Evolutionary conservation across 2,113 vertebrate genomes (phyloP).

Genomic region (Sander lucioperca): DNA sequence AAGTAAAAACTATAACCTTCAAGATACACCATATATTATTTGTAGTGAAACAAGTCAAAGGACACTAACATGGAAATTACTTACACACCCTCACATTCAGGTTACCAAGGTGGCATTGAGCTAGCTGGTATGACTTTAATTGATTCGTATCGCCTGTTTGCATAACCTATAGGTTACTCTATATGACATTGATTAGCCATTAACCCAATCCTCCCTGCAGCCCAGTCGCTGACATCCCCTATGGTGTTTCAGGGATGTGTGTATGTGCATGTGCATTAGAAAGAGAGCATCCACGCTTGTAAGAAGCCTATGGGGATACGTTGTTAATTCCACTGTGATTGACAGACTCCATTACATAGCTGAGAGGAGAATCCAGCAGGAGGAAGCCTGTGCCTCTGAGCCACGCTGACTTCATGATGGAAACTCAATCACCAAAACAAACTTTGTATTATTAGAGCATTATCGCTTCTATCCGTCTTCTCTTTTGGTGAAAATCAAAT

Average conservation of each 20-base stretch:
- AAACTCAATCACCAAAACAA: constrained; percentile 69
- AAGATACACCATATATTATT: neutral
- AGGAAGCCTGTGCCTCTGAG: constrained; percentile 51
- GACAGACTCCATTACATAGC: constrained; percentile 51
- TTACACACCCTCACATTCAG: neutral
- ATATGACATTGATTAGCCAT: constrained; percentile 65
- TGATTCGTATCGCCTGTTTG: constrained; percentile 52
- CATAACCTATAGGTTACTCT: constrained; percentile 17
- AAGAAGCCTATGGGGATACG: constrained; percentile 11
- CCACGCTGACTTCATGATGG: constrained; percentile 36
- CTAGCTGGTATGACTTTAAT: constrained; percentile 46
- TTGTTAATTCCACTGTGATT: constrained; percentile 59
- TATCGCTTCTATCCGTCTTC: constrained; percentile 37
- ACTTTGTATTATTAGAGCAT: constrained; percentile 34
- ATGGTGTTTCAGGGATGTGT: constrained; percentile 32
- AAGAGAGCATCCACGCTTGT: constrained; percentile 12
- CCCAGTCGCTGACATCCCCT: constrained; percentile 19
- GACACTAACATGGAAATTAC: neutral
- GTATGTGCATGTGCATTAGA: neutral
- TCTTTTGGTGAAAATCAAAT: constrained; percentile 36
- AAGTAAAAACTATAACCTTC: neutral
- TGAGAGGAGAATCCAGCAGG: constrained; percentile 31
- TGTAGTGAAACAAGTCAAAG: neutral
- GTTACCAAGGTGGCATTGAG: constrained; percentile 47
- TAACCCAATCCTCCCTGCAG: constrained; percentile 55